Percentiles rank a stretch among this genome's conserved stretches.
Conservation (phyloP, 1,140 invertebrate species). For the Lasioglossum baleicum region DNA sequence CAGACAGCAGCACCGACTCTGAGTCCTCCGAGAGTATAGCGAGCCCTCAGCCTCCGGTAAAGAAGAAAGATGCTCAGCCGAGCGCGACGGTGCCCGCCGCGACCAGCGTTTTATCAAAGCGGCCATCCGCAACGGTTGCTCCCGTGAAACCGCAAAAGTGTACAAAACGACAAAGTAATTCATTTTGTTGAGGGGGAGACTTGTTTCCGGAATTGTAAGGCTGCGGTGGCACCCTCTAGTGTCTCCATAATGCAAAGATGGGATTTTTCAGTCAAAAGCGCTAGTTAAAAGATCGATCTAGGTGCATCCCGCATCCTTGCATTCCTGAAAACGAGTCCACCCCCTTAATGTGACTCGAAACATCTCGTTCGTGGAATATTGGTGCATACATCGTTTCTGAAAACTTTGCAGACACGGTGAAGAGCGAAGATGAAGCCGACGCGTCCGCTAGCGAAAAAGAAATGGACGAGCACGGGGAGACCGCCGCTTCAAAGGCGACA, state of each 20-base stretch:
- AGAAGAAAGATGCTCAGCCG: constrained; percentile 74
- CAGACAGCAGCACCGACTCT: constrained; percentile 78
- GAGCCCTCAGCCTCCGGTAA: constrained; percentile 71
- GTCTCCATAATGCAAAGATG: too few relatives aligned
- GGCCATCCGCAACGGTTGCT: constrained; percentile 74
- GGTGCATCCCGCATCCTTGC: too few relatives aligned
- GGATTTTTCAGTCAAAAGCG: too few relatives aligned
- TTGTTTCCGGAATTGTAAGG: too few relatives aligned
- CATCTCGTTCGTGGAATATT: not conserved
- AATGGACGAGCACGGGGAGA: constrained; percentile 66
- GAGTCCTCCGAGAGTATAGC: constrained; percentile 77
- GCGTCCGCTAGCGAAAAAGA: constrained; percentile 75
- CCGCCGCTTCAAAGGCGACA: constrained; percentile 59
- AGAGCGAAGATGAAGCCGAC: constrained; percentile 76
- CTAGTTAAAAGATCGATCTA: too few relatives aligned
- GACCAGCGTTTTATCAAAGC: constrained; percentile 74
- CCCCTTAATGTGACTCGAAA: too few relatives aligned
- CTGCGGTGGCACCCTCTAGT: too few relatives aligned
- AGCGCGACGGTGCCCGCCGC: constrained; percentile 56
- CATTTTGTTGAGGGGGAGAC: too few relatives aligned
- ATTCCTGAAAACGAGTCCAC: too few relatives aligned
- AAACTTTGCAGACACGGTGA: constrained; percentile 59
- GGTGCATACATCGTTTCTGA: not conserved
- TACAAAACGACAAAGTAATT: constrained; percentile 72
- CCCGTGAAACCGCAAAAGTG: constrained; percentile 77